A percentile compares a stretch with the other conserved stretches of the same genome.
These are phyloP conservation scores for Gouania willdenowi DNA, from an alignment of 2,797 vertebrate species.

Conservation along the genomic window DNA sequence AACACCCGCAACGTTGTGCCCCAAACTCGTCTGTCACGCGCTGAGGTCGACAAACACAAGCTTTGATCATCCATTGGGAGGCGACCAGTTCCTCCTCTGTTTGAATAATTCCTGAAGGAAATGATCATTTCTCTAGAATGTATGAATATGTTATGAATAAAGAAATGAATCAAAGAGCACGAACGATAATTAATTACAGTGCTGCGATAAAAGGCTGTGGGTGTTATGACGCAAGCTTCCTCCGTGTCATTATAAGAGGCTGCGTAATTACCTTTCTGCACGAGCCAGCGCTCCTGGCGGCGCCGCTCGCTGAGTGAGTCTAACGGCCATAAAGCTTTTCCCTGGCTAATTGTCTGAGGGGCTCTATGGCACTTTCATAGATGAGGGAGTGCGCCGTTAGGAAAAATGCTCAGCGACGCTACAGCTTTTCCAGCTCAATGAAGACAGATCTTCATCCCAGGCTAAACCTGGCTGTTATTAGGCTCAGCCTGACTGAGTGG, in stretches of 20 bases:
- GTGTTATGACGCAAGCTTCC: conserved; percentile 80
- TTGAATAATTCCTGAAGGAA: conserved; percentile 82
- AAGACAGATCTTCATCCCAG: conserved; percentile 70
- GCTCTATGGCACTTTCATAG: conserved; percentile 75
- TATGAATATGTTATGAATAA: conserved; percentile 84
- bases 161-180: conserved; percentile 80
- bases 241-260: conserved; percentile 75
- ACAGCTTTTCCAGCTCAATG: conserved; percentile 69
- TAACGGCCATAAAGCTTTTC: conserved; percentile 77
- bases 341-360: conserved; percentile 78
- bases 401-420: conserved; percentile 56
- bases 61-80: conserved; percentile 74
- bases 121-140: conserved; percentile 82
- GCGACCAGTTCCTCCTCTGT: conserved; percentile 63
- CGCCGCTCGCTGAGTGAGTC: conserved; percentile 65
- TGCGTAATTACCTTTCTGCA: conserved; percentile 80
- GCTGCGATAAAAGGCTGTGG: conserved; percentile 74
- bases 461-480: conserved; percentile 63
- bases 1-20: conserved; percentile 5
- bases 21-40: conserved; percentile 21
- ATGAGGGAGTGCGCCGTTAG: conserved; percentile 68
- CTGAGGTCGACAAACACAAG: conserved; percentile 56
- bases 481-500: conserved; percentile 55
- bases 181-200: conserved; percentile 80
- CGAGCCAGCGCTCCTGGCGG: conserved; percentile 75